Percentiles rank a stretch among this genome's conserved stretches.
Conservation (phyloP, 2,888 invertebrate genomes). For the Colletes collaris region DNA sequence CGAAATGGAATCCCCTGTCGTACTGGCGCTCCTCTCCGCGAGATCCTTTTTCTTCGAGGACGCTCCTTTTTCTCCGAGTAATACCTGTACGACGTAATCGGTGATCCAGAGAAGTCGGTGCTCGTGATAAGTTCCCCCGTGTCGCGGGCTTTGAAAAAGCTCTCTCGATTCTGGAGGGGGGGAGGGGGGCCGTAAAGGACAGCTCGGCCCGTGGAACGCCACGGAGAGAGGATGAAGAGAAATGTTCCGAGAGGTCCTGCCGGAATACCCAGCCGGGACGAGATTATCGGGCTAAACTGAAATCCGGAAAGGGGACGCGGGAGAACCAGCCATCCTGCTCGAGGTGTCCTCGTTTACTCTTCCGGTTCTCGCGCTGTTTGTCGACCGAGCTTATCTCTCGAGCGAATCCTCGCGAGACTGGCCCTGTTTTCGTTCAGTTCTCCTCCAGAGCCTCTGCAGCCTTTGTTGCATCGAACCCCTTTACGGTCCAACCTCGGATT, state of each 20-base stretch:
- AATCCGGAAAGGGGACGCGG: constrained; percentile 64
- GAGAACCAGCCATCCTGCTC: constrained; percentile 43
- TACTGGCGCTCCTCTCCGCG: not conserved
- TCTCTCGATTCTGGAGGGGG: constrained; percentile 7
- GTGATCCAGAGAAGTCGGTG: constrained; percentile 68
- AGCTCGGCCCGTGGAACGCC: constrained; percentile 5
- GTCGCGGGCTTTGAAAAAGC: constrained; percentile 55
- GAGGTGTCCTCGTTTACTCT: constrained; percentile 47
- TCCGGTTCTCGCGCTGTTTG: constrained; percentile 39
- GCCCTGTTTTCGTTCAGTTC: not conserved
- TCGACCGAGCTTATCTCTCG: constrained; percentile 18
- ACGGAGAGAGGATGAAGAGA: constrained; percentile 43
- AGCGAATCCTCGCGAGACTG: not conserved
- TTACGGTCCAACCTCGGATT: not conserved
- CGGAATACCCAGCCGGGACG: constrained; percentile 48
- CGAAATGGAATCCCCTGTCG: constrained; percentile 33
- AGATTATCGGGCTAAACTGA: constrained; percentile 71
- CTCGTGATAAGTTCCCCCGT: constrained; percentile 65
- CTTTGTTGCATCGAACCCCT: too few species aligned
- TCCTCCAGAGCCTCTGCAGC: too few species aligned
- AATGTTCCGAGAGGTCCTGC: constrained; percentile 59
- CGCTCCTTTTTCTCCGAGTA: constrained; percentile 28
- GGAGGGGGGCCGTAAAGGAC: constrained; percentile 11
- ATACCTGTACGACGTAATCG: constrained; percentile 67
- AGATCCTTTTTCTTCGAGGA: constrained; percentile 16